Evolutionary conservation across 2,888 invertebrate species (phyloP).

Genomic region (Rugalucina vietnamica): DNA sequence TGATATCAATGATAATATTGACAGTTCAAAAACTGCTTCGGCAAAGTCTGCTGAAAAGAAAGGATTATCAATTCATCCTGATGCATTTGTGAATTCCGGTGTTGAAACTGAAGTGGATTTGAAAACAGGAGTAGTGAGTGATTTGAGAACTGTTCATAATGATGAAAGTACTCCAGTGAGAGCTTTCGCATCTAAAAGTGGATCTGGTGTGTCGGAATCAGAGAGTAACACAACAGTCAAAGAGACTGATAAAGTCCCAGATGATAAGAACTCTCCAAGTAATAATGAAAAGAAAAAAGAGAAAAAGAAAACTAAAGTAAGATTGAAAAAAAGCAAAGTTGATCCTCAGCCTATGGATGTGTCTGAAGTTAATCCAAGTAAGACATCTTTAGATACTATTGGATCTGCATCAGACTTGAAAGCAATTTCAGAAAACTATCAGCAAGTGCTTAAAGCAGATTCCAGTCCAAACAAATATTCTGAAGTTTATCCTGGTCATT

Average conservation of each 20-base stretch:
- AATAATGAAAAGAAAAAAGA: slow-evolving; percentile 51
- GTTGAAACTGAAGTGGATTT: slow-evolving; percentile 18
- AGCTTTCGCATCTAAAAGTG: slow-evolving; percentile 15
- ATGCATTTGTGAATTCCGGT: slow-evolving; percentile 20
- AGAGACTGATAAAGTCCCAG: neutral
- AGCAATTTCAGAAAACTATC: slow-evolving; percentile 61
- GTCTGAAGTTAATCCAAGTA: slow-evolving; percentile 38
- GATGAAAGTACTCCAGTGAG: slow-evolving; percentile 16
- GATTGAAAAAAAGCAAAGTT: slow-evolving; percentile 15
- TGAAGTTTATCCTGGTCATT: neutral
- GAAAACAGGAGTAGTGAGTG: neutral
- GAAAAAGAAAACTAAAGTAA: slow-evolving; percentile 31
- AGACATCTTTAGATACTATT: slow-evolving; percentile 46
- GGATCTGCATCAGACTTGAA: slow-evolving; percentile 62
- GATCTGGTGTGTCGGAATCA: neutral
- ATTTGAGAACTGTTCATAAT: neutral
- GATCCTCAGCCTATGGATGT: slow-evolving; percentile 49
- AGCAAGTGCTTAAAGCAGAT: slow-evolving; percentile 41
- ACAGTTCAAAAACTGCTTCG: neutral
- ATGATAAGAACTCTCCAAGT: neutral
- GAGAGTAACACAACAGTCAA: neutral
- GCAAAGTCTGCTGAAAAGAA: slow-evolving; percentile 16
- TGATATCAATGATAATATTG: neutral
- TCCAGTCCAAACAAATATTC: slow-evolving; percentile 17
- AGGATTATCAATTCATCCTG: slow-evolving; percentile 55